These are phyloP conservation scores for Sturmia bella DNA, from an alignment of 2,888 invertebrate species.

Conservation along the genomic window DNA sequence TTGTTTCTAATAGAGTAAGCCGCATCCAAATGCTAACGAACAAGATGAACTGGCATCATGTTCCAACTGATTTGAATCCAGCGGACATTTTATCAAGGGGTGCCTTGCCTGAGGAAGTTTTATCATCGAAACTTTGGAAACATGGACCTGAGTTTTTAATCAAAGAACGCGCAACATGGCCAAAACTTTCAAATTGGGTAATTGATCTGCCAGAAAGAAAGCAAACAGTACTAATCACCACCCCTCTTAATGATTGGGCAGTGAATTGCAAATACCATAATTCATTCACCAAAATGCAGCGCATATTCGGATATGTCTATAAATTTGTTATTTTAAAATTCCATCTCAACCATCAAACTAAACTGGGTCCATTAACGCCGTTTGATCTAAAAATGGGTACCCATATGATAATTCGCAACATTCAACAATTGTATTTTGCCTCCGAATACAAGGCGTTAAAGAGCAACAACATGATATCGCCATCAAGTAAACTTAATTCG, in stretches of 20 bases:
- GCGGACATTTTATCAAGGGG: conserved; percentile 49
- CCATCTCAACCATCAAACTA: neutral
- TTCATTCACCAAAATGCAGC: conserved; percentile 12
- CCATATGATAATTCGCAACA: conserved; percentile 8
- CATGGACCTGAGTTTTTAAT: conserved; percentile 21
- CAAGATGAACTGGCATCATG: conserved; percentile 57
- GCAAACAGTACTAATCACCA: neutral
- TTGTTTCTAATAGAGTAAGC: conserved; percentile 1
- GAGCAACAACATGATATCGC: neutral
- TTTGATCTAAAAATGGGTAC: conserved; percentile 19
- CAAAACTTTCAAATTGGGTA: neutral
- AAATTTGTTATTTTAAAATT: conserved; percentile 20
- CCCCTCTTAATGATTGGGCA: conserved; percentile 8
- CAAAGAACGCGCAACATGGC: conserved; percentile 7
- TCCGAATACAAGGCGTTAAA: conserved; percentile 3
- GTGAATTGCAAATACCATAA: conserved; percentile 3
- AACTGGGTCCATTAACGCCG: neutral
- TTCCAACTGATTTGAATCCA: conserved; percentile 42
- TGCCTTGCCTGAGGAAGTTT: conserved; percentile 24
- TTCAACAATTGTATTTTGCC: conserved; percentile 21
- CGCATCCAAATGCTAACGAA: conserved; percentile 57
- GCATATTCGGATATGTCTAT: conserved; percentile 25
- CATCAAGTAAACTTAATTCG: conserved; percentile 19
- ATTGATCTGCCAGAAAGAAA: conserved; percentile 16
- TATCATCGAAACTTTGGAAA: conserved; percentile 10